These are phyloP conservation scores for Noctua janthe DNA, from an alignment of 2,888 invertebrate species.

Conservation along the genomic window DNA sequence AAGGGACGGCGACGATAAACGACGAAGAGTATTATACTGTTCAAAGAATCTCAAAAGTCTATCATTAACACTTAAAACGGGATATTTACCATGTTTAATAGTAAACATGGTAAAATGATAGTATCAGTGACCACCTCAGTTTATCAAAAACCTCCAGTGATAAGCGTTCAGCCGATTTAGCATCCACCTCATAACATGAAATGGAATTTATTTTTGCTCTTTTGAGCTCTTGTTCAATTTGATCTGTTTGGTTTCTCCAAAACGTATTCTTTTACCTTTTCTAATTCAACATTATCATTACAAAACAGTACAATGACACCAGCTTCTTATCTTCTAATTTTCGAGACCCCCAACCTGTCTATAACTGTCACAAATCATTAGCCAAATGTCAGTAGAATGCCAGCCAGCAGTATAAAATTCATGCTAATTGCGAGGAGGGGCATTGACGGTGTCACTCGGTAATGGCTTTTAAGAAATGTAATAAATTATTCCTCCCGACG, in stretches of 20 bases:
- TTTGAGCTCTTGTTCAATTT: not conserved
- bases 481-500: constrained; percentile 87
- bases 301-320: not conserved
- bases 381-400: constrained; percentile 45
- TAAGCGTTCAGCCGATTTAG: constrained; percentile 9
- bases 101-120: no score
- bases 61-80: no score
- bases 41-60: not conserved
- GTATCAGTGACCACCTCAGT: not conserved
- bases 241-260: not conserved
- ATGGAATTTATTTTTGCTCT: not conserved
- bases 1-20: not conserved
- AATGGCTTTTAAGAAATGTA: constrained; percentile 90
- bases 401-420: constrained; percentile 75
- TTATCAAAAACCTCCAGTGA: not conserved
- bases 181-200: constrained; percentile 16
- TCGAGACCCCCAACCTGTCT: constrained; percentile 31
- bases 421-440: constrained; percentile 86
- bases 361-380: constrained; percentile 67
- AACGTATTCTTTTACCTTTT: not conserved
- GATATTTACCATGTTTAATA: no score
- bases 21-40: not conserved
- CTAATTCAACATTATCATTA: constrained; percentile 12
- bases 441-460: constrained; percentile 87
- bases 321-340: constrained; percentile 32